These are phyloP conservation scores for Apamea anceps DNA, from an alignment of 2,888 invertebrate species.

Conservation along the genomic window DNA sequence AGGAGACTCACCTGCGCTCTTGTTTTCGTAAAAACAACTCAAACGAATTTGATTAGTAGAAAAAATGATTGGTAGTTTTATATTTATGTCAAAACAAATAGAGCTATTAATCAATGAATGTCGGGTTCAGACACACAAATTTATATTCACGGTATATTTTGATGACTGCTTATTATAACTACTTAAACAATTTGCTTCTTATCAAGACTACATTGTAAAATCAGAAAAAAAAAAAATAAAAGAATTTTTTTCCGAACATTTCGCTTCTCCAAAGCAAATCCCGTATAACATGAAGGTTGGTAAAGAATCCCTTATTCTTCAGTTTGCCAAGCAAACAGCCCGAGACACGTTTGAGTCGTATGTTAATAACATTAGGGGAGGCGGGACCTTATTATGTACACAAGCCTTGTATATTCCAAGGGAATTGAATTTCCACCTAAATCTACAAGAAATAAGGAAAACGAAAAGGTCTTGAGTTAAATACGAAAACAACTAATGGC, in stretches of 20 bases:
- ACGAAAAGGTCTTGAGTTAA: slow-evolving; percentile 57
- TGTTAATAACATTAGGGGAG: slow-evolving; percentile 66
- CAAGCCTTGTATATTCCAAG: slow-evolving; percentile 64
- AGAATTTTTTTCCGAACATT: background rate
- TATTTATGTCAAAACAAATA: slow-evolving; percentile 6
- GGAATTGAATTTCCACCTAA: slow-evolving; percentile 69
- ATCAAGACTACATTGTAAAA: background rate
- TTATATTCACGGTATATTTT: slow-evolving; percentile 9
- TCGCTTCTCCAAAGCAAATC: slow-evolving; percentile 22
- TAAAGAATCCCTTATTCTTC: slow-evolving; percentile 54
- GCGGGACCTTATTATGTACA: slow-evolving; percentile 64
- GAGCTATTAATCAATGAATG: slow-evolving; percentile 31
- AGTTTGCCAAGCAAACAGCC: slow-evolving; percentile 67
- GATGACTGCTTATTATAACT: too few species aligned
- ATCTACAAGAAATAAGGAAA: slow-evolving; percentile 66
- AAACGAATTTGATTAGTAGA: slow-evolving; percentile 26
- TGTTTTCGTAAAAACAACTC: slow-evolving; percentile 39
- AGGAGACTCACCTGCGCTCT: slow-evolving; percentile 50
- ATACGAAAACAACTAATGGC: slow-evolving; percentile 62
- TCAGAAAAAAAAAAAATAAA: background rate
- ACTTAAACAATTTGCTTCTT: slow-evolving; percentile 13
- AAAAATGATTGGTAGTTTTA: background rate
- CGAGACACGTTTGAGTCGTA: slow-evolving; percentile 70
- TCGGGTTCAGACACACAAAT: background rate
- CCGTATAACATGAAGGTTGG: slow-evolving; percentile 31